These are phyloP conservation scores for Epiblema foenella DNA, from an alignment of 2,888 invertebrate genomes.

Conservation along the genomic window DNA sequence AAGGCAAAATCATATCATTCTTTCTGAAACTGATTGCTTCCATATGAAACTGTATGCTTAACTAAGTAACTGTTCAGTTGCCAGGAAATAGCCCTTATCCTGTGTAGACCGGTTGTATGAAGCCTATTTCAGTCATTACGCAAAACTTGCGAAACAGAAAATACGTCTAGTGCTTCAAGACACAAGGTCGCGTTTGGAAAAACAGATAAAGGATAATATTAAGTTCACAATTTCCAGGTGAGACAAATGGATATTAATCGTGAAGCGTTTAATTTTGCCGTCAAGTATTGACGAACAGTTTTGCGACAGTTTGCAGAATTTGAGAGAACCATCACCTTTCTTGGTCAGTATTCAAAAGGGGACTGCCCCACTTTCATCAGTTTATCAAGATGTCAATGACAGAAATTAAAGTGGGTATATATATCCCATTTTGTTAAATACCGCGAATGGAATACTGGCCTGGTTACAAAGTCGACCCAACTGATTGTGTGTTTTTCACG, in stretches of 20 bases:
- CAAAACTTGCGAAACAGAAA: constrained; percentile 1
- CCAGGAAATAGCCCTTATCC: constrained; percentile 21
- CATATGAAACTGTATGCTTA: neutral
- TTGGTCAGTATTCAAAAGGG: too few relatives aligned
- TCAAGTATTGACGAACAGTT: neutral
- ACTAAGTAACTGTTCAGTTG: constrained; percentile 11
- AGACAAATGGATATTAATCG: constrained; percentile 43
- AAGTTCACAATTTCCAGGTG: constrained; percentile 20
- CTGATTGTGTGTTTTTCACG: too few relatives aligned
- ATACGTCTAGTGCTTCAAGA: neutral
- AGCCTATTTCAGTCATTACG: constrained; percentile 9
- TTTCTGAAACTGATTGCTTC: neutral
- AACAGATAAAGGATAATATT: neutral
- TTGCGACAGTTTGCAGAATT: neutral
- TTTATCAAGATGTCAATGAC: too few relatives aligned
- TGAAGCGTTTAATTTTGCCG: constrained; percentile 5
- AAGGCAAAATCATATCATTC: too few relatives aligned
- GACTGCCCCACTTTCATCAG: too few relatives aligned
- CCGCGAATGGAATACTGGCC: too few relatives aligned
- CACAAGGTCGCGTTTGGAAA: constrained; percentile 1
- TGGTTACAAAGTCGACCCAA: too few relatives aligned
- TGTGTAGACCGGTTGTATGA: constrained; percentile 25
- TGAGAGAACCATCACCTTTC: neutral
- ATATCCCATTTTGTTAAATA: too few relatives aligned
- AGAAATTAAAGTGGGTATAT: too few relatives aligned